Base-by-base conservation (phyloP, 2,888 invertebrate genomes). In the Pseudococcus viburni region DNA sequence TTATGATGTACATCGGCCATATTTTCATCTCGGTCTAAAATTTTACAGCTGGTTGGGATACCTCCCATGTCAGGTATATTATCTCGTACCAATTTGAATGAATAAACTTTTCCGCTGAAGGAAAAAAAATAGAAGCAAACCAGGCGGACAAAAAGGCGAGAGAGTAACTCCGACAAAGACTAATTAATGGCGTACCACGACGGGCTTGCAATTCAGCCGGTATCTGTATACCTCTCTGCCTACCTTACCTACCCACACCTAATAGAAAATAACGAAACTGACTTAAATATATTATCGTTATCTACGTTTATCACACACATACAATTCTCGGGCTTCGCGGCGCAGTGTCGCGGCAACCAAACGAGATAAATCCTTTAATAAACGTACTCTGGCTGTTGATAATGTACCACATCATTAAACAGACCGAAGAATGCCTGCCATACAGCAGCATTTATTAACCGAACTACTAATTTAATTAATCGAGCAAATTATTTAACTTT, bases 371-470 rank as follows among this genome's bases (percentile, higher is more conserved):
- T 64, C 85, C 64, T 85, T 64, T 85, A 85, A 85, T 85, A 85
- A 85, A 85, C 85, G 48, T 64, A 85, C 85, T 85, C 26, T 85
- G 26, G 64, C 85, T 64, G 22, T 59, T 85, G 85, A 85, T 85
- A 85, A 85, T 85, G 64, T 85, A 85, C 59, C 85, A 59, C 85
- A 64, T 85, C 85, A 85, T 85, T 85, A 85, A 85, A 85, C 85
- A 85, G 64, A 85, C 59, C 85, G 85, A 85, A 85, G 85, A 85
- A 85, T 64, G 85, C 85, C 85, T 85, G 55, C 85, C 64, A 64
- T 64, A 33, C 51, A 85, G 59, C 85, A 51, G 85, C 85, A 64
- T 85, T 85, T 85, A 59, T 39, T 85, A 85, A 64, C 85, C 59
- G n/a, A 19, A 59, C 59, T 59, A 64, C 85, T 85, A 85, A 85